Percentiles rank a stretch among this genome's conserved stretches.
These are phyloP conservation scores for Hyposoter didymator DNA, from an alignment of 2,888 invertebrate genomes.

Conservation along the genomic window DNA sequence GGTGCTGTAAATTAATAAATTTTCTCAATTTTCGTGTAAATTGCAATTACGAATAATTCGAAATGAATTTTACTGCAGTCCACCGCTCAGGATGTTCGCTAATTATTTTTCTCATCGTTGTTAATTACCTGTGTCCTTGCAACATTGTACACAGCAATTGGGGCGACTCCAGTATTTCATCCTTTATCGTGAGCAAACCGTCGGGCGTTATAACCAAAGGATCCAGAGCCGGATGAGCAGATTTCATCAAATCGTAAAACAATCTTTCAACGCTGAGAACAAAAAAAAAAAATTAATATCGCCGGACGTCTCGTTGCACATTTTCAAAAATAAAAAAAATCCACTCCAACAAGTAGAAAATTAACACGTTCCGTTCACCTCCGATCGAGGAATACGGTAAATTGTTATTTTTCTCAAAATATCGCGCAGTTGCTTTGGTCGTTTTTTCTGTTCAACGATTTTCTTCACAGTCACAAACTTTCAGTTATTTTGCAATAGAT, in stretches of 20 bases:
- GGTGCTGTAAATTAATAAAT: conserved; percentile 84
- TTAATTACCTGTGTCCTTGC: conserved; percentile 93
- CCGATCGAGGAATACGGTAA: too few relatives aligned
- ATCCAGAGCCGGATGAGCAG: conserved; percentile 94
- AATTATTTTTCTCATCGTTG: neutral
- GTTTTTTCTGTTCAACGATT: too few relatives aligned
- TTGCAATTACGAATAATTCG: neutral
- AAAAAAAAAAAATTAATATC: neutral
- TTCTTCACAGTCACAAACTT: neutral
- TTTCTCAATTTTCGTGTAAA: neutral
- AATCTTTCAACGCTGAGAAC: conserved; percentile 93
- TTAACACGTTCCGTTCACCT: too few relatives aligned
- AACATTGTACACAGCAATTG: conserved; percentile 93
- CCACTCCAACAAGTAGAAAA: too few relatives aligned
- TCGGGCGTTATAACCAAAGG: conserved; percentile 92
- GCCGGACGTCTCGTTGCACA: neutral
- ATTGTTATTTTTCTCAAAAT: too few relatives aligned
- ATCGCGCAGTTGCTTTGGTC: too few relatives aligned
- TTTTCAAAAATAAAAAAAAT: too few relatives aligned
- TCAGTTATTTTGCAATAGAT: too few relatives aligned
- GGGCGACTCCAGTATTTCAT: conserved; percentile 92
- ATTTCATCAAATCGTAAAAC: conserved; percentile 93
- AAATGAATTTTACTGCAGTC: too few relatives aligned
- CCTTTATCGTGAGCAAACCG: conserved; percentile 91
- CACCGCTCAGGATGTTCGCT: too few relatives aligned